Percentiles rank a stretch among this genome's conserved stretches.
Conservation (phyloP, 2,888 invertebrate species). For the Agonopterix heracliana region DNA sequence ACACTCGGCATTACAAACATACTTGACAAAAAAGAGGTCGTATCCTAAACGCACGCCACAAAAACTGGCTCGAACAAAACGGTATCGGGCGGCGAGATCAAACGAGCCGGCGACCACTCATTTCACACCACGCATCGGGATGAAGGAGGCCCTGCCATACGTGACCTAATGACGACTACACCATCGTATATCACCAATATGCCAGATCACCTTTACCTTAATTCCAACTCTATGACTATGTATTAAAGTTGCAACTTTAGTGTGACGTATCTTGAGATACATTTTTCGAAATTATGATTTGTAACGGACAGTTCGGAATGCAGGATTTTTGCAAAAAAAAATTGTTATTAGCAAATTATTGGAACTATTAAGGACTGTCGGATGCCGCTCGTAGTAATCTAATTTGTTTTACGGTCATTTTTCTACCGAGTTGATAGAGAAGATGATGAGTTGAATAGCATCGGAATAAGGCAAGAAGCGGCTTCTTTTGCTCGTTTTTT, state of each 20-base stretch:
- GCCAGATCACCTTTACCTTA: conserved; percentile 14
- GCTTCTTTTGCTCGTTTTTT: not conserved
- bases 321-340: conserved; percentile 44
- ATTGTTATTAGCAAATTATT: conserved; percentile 46
- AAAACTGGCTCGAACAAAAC: conserved; percentile 63
- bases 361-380: conserved; percentile 27
- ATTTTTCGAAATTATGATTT: conserved; percentile 13
- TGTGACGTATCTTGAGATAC: conserved; percentile 6
- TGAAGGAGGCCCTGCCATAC: conserved; percentile 45
- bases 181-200: conserved; percentile 25
- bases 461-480: not conserved
- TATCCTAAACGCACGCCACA: conserved; percentile 64
- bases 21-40: conserved; percentile 65
- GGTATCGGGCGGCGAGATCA: conserved; percentile 63
- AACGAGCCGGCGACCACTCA: conserved; percentile 54
- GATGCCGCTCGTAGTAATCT: conserved; percentile 2
- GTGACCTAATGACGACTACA: conserved; percentile 62
- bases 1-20: conserved; percentile 73
- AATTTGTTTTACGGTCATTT: too few species aligned
- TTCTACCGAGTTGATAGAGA: too few species aligned
- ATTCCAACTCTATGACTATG: conserved; percentile 23
- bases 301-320: conserved; percentile 38
- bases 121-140: conserved; percentile 62
- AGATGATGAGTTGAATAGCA: too few species aligned
- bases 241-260: conserved; percentile 15